Evolutionary conservation across 1,140 invertebrate species (phyloP).

Genomic region (Leptestheria dahalacensis): DNA sequence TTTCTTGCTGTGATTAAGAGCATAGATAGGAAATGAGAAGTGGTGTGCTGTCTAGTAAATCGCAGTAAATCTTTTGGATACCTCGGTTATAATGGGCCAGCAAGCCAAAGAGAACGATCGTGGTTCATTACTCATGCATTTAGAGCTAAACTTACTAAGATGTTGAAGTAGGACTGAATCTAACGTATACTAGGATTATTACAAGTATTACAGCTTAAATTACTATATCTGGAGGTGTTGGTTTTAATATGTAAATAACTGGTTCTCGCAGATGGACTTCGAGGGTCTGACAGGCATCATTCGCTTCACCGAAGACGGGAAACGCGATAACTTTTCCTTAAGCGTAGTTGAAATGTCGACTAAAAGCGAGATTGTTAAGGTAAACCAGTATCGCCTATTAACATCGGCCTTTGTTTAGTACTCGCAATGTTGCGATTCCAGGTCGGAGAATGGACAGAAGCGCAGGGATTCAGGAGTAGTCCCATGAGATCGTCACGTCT

Average conservation of each 20-base stretch:
- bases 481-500: constrained; percentile 61
- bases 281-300: constrained; percentile 81
- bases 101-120: too few relatives aligned
- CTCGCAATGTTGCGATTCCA: too few relatives aligned
- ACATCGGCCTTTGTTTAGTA: constrained; percentile 8
- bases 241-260: background rate
- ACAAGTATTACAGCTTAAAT: background rate
- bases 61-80: too few relatives aligned
- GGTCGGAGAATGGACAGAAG: constrained; percentile 87
- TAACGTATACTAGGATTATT: background rate
- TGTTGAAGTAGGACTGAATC: too few relatives aligned
- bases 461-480: constrained; percentile 54
- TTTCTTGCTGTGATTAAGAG: too few relatives aligned
- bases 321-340: constrained; percentile 74
- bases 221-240: background rate
- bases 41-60: too few relatives aligned
- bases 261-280: constrained; percentile 82
- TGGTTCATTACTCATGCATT: too few relatives aligned
- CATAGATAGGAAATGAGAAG: too few relatives aligned
- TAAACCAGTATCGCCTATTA: constrained; percentile 28
- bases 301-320: constrained; percentile 69
- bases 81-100: too few relatives aligned
- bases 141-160: too few relatives aligned
- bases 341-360: constrained; percentile 87
- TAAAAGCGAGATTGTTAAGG: constrained; percentile 68